Evolutionary conservation across 1,140 invertebrate species (phyloP).

Genomic region (Macrocentrus cingulum): DNA sequence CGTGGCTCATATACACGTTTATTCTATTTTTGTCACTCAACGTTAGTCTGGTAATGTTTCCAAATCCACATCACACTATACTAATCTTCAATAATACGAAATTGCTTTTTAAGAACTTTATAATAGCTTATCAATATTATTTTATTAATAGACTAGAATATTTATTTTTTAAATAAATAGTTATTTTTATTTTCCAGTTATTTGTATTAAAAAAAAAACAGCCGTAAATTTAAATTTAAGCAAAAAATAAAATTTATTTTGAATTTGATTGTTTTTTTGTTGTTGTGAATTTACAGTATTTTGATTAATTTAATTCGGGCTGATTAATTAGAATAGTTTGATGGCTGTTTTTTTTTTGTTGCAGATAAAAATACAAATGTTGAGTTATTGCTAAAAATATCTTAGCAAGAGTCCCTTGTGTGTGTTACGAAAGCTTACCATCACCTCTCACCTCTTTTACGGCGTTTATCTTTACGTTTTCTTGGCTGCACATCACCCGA

Average conservation of each 20-base stretch:
- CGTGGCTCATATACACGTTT: constrained; percentile 44
- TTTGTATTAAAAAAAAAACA: too few species aligned
- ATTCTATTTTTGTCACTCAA: constrained; percentile 50
- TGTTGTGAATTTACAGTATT: background rate
- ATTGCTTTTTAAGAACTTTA: too few species aligned
- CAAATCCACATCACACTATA: constrained; percentile 12
- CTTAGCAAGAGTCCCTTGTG: constrained; percentile 25
- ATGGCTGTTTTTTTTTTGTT: constrained; percentile 39
- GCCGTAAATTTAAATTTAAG: too few species aligned
- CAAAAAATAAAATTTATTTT: too few species aligned
- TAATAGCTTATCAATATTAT: too few species aligned
- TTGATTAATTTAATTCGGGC: background rate
- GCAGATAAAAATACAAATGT: constrained; percentile 35
- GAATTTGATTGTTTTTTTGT: too few species aligned
- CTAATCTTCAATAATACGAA: too few species aligned
- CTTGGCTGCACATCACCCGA: constrained; percentile 73
- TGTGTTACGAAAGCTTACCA: constrained; percentile 42
- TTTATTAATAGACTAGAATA: too few species aligned
- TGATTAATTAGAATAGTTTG: too few species aligned
- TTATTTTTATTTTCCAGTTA: too few species aligned
- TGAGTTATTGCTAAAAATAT: constrained; percentile 46
- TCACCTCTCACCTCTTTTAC: constrained; percentile 67
- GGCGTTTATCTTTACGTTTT: constrained; percentile 72
- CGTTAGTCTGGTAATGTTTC: constrained; percentile 19
- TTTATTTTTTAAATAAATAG: too few species aligned